Conservation (phyloP, 1,140 invertebrate species). For the Ips nitidus region DNA sequence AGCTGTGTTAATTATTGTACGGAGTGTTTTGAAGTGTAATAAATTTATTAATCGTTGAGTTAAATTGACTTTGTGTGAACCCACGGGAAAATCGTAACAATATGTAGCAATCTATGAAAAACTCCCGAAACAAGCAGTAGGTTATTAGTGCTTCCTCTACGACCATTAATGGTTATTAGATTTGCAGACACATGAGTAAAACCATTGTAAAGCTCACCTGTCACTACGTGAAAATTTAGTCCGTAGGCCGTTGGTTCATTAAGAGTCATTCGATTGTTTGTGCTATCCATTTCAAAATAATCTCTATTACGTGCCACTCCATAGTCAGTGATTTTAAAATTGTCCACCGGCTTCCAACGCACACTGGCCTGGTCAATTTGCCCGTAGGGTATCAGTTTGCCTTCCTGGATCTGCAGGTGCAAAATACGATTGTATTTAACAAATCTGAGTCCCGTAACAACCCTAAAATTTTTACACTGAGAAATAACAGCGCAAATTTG, state of each 20-base stretch:
- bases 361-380: constrained; percentile 60
- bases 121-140: no score
- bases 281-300: constrained; percentile 71
- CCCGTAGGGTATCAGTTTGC: constrained; percentile 64
- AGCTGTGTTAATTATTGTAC: no score
- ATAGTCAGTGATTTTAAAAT: constrained; percentile 56
- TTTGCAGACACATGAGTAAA: no score
- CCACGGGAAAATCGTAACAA: no score
- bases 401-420: constrained; percentile 77
- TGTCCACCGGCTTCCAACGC: constrained; percentile 64
- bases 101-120: no score
- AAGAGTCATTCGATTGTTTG: constrained; percentile 72
- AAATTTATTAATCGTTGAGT: no score
- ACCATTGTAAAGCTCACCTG: constrained; percentile 52
- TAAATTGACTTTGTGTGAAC: no score
- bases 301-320: constrained; percentile 60
- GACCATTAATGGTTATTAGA: no score
- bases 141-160: no score
- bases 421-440: constrained; percentile 70
- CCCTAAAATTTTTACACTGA: constrained; percentile 53
- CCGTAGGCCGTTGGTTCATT: constrained; percentile 68
- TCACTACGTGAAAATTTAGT: constrained; percentile 58
- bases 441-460: constrained; percentile 74
- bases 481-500: no score
- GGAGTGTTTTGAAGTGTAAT: no score